Evolutionary conservation across 2,888 invertebrate genomes (phyloP).

Genomic region (Polymixis lichenea): DNA sequence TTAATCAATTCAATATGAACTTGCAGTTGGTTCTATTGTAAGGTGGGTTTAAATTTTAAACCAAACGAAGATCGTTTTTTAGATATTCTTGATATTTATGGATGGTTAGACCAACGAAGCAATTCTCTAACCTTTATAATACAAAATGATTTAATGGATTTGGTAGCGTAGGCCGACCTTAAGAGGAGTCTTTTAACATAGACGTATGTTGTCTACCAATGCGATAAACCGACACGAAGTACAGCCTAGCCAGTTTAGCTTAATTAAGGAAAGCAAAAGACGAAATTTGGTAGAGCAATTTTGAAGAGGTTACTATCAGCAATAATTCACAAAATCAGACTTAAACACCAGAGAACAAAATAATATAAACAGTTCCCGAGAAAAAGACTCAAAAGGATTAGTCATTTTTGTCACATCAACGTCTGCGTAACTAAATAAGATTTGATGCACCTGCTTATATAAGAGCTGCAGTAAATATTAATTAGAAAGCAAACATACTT

Average conservation of each 20-base stretch:
- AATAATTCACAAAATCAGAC: not conserved
- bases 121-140: not conserved
- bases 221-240: not conserved
- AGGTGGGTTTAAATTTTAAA: not conserved
- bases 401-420: constrained; percentile 8
- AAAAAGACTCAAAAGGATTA: not conserved
- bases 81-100: not conserved
- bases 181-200: not conserved
- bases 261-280: not conserved
- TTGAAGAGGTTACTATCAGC: too few relatives aligned
- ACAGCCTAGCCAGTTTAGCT: not conserved
- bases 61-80: not conserved
- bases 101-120: not conserved
- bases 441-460: constrained; percentile 23
- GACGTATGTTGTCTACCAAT: not conserved
- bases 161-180: not conserved
- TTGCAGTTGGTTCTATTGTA: not conserved
- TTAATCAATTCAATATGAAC: not conserved
- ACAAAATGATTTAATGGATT: not conserved
- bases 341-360: not conserved
- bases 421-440: constrained; percentile 16
- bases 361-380: not conserved
- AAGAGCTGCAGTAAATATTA: constrained; percentile 35
- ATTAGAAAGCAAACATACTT: constrained; percentile 42
- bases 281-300: not conserved